Conservation (phyloP, 2,113 vertebrate genomes). For the Andinoacara biseriatus region DNA sequence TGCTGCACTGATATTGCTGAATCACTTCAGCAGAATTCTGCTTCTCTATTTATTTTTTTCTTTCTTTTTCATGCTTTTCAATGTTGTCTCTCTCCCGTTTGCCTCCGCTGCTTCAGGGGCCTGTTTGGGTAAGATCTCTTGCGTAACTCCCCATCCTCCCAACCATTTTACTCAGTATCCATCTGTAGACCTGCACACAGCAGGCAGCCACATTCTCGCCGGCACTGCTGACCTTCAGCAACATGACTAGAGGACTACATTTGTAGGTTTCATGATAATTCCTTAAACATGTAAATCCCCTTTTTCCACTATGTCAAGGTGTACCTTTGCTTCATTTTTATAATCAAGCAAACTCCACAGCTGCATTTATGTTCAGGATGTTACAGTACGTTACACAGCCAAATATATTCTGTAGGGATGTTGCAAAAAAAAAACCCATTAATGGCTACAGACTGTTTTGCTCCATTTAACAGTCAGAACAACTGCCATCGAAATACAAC, state of each 20-base stretch:
- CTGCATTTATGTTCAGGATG: not conserved
- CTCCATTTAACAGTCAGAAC: not conserved
- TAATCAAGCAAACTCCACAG: not conserved
- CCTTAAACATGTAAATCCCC: not conserved
- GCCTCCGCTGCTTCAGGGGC: constrained; percentile 84
- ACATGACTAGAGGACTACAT: constrained; percentile 8
- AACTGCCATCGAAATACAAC: not conserved
- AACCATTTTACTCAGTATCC: constrained; percentile 34
- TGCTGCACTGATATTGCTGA: constrained; percentile 1
- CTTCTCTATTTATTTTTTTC: constrained; percentile 32
- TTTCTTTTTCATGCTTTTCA: constrained; percentile 67
- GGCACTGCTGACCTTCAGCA: constrained; percentile 45
- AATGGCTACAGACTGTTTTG: not conserved
- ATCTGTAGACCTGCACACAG: constrained; percentile 38
- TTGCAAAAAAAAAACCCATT: not conserved
- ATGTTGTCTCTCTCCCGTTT: constrained; percentile 79
- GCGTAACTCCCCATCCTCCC: constrained; percentile 38
- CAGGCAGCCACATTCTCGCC: constrained; percentile 11
- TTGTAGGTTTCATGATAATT: constrained; percentile 22
- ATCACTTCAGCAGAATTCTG: constrained; percentile 18
- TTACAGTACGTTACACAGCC: not conserved
- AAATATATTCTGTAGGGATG: not conserved
- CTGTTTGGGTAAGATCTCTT: constrained; percentile 88
- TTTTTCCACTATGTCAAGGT: not conserved
- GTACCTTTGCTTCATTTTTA: not conserved